Conservation (phyloP, 2,888 invertebrate genomes). For the Hirudinaria manillensis region DNA sequence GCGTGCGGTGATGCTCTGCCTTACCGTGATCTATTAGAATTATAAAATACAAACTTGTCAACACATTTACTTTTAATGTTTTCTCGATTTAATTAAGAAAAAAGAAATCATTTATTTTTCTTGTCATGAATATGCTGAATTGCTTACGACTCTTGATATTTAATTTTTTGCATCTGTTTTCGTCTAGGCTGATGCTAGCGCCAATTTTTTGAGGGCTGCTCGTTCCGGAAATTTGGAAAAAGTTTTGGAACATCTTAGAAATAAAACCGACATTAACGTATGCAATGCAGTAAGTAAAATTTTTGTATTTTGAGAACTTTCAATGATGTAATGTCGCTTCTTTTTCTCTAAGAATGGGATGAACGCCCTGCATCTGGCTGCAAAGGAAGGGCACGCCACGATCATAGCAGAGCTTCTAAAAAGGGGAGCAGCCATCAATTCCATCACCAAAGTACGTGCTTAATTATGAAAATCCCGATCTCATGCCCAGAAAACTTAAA, state of each 20-base stretch:
- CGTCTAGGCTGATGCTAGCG: conserved; percentile 87
- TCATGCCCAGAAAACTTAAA: background rate
- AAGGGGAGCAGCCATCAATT: conserved; percentile 84
- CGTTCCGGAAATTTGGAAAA: conserved; percentile 96
- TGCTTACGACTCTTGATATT: background rate
- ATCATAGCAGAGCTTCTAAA: conserved; percentile 91
- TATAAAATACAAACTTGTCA: background rate
- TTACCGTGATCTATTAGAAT: background rate
- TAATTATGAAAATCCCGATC: background rate
- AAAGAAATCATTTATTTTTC: background rate
- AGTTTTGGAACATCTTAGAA: conserved; percentile 89
- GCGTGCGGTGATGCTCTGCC: background rate
- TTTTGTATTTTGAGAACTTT: background rate
- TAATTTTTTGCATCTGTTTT: background rate
- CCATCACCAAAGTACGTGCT: conserved; percentile 68
- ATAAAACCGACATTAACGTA: conserved; percentile 96
- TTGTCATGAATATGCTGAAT: background rate
- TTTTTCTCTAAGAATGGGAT: conserved; percentile 38
- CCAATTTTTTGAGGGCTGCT: conserved; percentile 94
- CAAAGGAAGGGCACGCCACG: conserved; percentile 92
- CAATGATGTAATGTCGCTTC: background rate
- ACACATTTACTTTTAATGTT: background rate
- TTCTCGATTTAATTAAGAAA: no score
- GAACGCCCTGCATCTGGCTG: conserved; percentile 94
- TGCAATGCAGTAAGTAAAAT: conserved; percentile 83